phyloP scores from a whole-genome alignment of 1,140 invertebrate species.

The Prorops nasuta region DNA sequence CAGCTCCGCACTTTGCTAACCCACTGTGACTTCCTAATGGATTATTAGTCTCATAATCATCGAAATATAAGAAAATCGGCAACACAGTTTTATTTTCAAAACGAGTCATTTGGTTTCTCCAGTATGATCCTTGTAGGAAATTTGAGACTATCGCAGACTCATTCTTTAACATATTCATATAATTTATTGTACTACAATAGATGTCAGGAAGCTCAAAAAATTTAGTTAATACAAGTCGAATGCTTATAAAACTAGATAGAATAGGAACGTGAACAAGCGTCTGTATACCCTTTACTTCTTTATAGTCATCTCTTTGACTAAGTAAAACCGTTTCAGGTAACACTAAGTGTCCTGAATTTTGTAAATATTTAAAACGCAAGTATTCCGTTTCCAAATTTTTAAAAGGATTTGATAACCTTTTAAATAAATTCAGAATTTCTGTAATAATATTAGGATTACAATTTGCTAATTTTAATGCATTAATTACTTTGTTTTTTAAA shows the following conservation, averaged over 20 bases:
- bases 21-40: too few relatives aligned
- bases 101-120: background rate
- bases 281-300: background rate
- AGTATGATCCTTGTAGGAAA: background rate
- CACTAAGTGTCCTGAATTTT: background rate
- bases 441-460: background rate
- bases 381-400: slow-evolving; percentile 1
- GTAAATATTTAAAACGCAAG: background rate
- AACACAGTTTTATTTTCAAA: background rate
- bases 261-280: background rate
- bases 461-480: background rate
- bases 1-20: too few relatives aligned
- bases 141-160: background rate
- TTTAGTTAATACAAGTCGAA: background rate
- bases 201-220: background rate
- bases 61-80: too few relatives aligned
- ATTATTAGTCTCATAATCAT: too few relatives aligned
- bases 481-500: background rate
- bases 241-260: background rate
- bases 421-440: background rate
- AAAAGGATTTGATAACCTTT: background rate
- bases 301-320: background rate
- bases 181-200: background rate
- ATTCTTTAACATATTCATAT: background rate
- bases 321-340: background rate